Evolutionary conservation across 2,888 invertebrate genomes (phyloP).

Genomic region (Coleophora flavipennella): DNA sequence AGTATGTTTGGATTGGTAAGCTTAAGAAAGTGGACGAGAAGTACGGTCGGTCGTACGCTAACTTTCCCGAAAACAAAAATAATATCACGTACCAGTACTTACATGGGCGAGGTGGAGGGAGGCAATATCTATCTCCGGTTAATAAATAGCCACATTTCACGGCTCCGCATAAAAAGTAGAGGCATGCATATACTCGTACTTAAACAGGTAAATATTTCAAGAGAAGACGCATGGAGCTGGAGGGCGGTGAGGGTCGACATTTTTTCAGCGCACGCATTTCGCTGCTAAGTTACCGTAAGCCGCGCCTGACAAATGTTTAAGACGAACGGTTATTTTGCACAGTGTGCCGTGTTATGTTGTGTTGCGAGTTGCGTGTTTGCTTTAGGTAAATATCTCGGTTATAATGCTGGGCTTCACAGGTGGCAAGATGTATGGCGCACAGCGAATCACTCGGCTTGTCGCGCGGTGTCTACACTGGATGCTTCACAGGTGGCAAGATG

Average conservation of each 20-base stretch:
- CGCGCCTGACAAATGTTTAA: slow-evolving; percentile 67
- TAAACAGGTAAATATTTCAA: slow-evolving; percentile 42
- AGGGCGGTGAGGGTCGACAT: slow-evolving; percentile 36
- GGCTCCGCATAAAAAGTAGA: slow-evolving; percentile 24
- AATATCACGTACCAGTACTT: too few relatives aligned
- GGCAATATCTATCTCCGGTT: neutral
- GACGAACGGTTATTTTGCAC: slow-evolving; percentile 67
- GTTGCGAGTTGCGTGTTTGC: slow-evolving; percentile 37
- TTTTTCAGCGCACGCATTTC: slow-evolving; percentile 46
- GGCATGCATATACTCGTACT: slow-evolving; percentile 26
- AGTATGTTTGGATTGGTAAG: too few relatives aligned
- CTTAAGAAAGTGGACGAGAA: too few relatives aligned
- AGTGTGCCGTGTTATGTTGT: slow-evolving; percentile 56
- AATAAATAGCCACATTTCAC: slow-evolving; percentile 8
- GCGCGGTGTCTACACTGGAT: too few relatives aligned
- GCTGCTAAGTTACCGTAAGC: slow-evolving; percentile 64
- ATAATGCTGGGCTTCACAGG: slow-evolving; percentile 33
- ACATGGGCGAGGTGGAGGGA: too few relatives aligned
- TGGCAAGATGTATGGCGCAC: slow-evolving; percentile 32
- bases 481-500: slow-evolving; percentile 38
- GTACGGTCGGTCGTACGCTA: too few relatives aligned
- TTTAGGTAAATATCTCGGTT: slow-evolving; percentile 38
- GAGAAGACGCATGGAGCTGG: slow-evolving; percentile 13
- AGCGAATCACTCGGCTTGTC: too few relatives aligned
- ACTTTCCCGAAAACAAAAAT: too few relatives aligned